Conservation (phyloP, 2,797 vertebrate species). For the Rhinophrynus dorsalis region DNA sequence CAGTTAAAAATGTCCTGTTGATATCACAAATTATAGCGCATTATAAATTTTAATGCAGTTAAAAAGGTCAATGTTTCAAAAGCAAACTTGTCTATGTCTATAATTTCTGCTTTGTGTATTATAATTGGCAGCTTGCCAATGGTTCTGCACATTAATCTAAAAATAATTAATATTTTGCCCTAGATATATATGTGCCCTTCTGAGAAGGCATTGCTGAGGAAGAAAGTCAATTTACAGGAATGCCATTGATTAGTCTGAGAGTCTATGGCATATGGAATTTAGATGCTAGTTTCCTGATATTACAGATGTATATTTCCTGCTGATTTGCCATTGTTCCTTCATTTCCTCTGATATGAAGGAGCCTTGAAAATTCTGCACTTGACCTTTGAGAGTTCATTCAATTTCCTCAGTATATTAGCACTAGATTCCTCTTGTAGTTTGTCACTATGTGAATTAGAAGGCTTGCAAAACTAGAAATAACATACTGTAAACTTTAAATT, state of each 20-base stretch:
- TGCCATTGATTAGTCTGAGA: slow-evolving; percentile 37
- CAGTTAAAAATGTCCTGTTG: too few relatives aligned
- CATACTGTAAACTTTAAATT: too few relatives aligned
- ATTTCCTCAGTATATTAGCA: slow-evolving; percentile 19
- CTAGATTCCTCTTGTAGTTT: slow-evolving; percentile 9
- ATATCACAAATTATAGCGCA: too few relatives aligned
- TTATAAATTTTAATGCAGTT: too few relatives aligned
- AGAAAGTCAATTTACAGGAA: slow-evolving; percentile 40
- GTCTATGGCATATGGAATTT: slow-evolving; percentile 38
- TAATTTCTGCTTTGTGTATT: too few relatives aligned
- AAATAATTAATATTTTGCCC: not conserved
- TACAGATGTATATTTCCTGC: slow-evolving; percentile 47
- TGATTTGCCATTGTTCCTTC: slow-evolving; percentile 46
- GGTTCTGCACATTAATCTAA: slow-evolving; percentile 16
- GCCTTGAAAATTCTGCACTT: not conserved
- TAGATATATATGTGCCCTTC: not conserved
- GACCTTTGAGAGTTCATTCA: slow-evolving; percentile 24
- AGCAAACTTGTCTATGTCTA: too few relatives aligned
- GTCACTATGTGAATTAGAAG: not conserved
- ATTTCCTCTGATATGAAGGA: slow-evolving; percentile 37
- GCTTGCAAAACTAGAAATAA: too few relatives aligned
- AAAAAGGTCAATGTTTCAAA: too few relatives aligned
- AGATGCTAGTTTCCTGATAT: slow-evolving; percentile 41
- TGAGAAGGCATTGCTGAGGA: not conserved
- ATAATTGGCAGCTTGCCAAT: too few relatives aligned